These are phyloP conservation scores for Morinoia aosen DNA, from an alignment of 2,888 invertebrate genomes.

Conservation along the genomic window DNA sequence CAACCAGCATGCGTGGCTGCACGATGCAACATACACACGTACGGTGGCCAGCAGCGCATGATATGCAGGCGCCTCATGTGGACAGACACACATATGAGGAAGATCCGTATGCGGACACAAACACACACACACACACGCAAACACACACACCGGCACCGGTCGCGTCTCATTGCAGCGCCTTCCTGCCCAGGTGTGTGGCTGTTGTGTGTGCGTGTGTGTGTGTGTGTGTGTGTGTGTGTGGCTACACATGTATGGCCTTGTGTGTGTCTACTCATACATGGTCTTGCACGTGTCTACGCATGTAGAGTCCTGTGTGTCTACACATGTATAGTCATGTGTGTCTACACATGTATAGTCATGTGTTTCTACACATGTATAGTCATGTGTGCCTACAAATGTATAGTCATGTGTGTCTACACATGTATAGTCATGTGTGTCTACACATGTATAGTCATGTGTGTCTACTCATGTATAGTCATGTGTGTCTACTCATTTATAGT, in stretches of 20 bases:
- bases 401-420: neutral
- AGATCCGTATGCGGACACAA: neutral
- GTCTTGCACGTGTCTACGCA: neutral
- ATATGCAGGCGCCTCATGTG: too few species aligned
- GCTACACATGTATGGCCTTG: neutral
- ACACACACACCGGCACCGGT: neutral
- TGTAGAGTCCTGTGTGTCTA: neutral
- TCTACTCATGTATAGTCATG: too few species aligned
- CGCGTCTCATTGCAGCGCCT: neutral
- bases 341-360: neutral
- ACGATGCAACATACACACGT: too few species aligned
- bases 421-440: neutral
- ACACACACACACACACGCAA: constrained; percentile 27
- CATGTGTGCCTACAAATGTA: neutral
- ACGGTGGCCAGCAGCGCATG: too few species aligned
- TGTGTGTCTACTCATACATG: neutral
- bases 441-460: neutral
- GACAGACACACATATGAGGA: too few species aligned
- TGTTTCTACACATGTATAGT: neutral
- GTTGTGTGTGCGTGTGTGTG: constrained; percentile 14
- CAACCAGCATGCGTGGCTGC: too few species aligned
- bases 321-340: neutral
- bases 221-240: constrained; percentile 19
- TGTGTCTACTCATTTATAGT: neutral
- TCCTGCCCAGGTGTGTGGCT: constrained; percentile 27